Conservation (phyloP, 2,113 vertebrate species). For the Thamnophis sirtalis region DNA sequence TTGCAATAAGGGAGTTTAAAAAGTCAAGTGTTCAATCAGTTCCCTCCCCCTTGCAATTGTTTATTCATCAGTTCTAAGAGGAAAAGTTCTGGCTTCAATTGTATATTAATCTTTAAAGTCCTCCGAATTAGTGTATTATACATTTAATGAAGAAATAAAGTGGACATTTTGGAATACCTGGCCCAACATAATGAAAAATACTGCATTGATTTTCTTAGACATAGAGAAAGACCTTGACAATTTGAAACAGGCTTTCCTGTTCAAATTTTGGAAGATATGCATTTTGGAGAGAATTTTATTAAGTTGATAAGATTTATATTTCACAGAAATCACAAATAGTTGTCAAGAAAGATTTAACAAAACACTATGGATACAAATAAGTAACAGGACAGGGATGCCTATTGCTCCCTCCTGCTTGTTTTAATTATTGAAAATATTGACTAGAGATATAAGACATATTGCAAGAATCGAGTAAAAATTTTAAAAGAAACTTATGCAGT, state of each 20-base stretch:
- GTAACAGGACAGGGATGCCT: not conserved
- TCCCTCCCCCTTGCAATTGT: too few species aligned
- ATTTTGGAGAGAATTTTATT: not conserved
- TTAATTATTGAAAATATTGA: too few species aligned
- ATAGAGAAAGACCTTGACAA: not conserved
- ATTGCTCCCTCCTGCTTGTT: too few species aligned
- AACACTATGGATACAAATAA: not conserved
- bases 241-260: not conserved
- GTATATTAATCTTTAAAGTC: too few species aligned
- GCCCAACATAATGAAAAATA: not conserved
- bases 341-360: not conserved
- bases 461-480: not conserved
- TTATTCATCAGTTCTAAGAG: too few species aligned
- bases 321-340: not conserved
- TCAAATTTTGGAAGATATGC: not conserved
- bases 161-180: not conserved
- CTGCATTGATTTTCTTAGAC: not conserved
- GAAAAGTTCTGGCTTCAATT: too few species aligned
- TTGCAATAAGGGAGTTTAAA: too few species aligned
- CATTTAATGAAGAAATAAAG: too few species aligned
- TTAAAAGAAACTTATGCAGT: not conserved
- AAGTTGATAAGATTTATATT: not conserved
- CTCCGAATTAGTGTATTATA: too few species aligned
- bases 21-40: too few species aligned
- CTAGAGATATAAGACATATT: not conserved